Evolutionary conservation across 2,113 vertebrate species (phyloP).

Genomic region (Corythornis cristatus): DNA sequence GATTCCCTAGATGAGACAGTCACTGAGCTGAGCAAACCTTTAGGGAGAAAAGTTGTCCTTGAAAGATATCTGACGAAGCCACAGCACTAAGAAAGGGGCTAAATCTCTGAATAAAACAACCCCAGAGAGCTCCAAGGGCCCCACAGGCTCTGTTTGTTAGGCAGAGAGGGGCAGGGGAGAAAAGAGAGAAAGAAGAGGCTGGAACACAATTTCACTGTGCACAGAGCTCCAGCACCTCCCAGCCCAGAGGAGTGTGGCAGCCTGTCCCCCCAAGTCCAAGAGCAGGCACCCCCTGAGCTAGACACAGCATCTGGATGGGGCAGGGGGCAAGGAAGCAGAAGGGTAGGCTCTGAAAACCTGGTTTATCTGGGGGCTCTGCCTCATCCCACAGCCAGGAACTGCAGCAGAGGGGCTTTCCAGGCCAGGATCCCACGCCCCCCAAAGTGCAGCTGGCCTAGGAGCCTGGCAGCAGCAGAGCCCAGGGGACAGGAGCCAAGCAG

Average conservation of each 20-base stretch:
- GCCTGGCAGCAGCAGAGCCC: neutral
- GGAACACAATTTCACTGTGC: neutral
- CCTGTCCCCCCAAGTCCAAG: neutral
- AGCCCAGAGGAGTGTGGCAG: neutral
- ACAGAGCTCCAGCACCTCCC: neutral
- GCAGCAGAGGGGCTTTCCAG: constrained; percentile 3
- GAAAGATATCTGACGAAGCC: constrained; percentile 71
- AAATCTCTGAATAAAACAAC: constrained; percentile 62
- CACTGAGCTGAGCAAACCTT: constrained; percentile 56
- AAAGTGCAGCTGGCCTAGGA: neutral
- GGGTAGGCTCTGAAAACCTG: neutral
- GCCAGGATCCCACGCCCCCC: neutral
- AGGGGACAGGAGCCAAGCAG: neutral
- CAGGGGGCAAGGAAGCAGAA: neutral
- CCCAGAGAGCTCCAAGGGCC: neutral
- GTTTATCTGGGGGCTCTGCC: neutral
- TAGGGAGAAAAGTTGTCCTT: constrained; percentile 70
- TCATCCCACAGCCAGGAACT: neutral
- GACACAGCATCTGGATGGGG: neutral
- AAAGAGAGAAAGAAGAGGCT: neutral
- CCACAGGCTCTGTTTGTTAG: neutral
- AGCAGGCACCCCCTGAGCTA: neutral
- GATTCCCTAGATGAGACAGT: constrained; percentile 70
- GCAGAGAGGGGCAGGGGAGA: neutral
- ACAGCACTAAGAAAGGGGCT: constrained; percentile 8